Percentiles rank a stretch among this genome's conserved stretches.
Conservation (phyloP, 2,797 vertebrate species). For the Lutjanus argentimaculatus region DNA sequence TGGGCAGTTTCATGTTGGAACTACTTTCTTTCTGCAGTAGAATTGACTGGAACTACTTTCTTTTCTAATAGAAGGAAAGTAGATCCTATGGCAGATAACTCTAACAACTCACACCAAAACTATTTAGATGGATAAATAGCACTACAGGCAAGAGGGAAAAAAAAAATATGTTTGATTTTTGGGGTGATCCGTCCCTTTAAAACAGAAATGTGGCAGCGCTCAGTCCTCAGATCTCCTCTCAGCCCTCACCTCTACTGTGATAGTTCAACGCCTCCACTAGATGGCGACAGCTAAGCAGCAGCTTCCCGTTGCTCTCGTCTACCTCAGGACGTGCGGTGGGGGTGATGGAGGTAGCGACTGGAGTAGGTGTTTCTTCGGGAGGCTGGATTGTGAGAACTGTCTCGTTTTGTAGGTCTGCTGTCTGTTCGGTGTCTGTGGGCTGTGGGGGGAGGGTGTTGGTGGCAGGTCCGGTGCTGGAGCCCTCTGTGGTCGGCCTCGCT, state of each 20-base stretch:
- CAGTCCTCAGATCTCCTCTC: rapidly evolving
- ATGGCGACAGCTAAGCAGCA: conserved; percentile 87
- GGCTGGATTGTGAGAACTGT: conserved; percentile 48
- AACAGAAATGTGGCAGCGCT: rapidly evolving
- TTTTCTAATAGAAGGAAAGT: too few species aligned
- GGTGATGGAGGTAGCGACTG: conserved; percentile 47
- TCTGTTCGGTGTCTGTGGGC: conserved; percentile 52
- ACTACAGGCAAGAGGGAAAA: too few species aligned
- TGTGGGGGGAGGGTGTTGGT: conserved; percentile 36
- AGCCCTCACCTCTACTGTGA: conserved; percentile 83
- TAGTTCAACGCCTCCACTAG: conserved; percentile 86
- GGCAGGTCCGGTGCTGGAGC: conserved; percentile 26
- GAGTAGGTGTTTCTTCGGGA: conserved; percentile 48
- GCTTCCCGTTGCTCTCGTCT: conserved; percentile 79
- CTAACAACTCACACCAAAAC: too few species aligned
- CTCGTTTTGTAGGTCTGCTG: conserved; percentile 46
- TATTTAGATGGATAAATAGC: too few species aligned
- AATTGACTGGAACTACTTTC: too few species aligned
- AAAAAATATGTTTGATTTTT: too few species aligned
- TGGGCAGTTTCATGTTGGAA: too few species aligned
- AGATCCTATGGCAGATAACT: too few species aligned
- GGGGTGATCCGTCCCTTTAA: too few species aligned
- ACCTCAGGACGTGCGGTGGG: conserved; percentile 55
- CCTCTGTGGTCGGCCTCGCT: conserved; percentile 54
- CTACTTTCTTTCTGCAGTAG: too few species aligned